Conservation (phyloP, 1,140 invertebrate genomes). For the Drosophila miranda region DNA sequence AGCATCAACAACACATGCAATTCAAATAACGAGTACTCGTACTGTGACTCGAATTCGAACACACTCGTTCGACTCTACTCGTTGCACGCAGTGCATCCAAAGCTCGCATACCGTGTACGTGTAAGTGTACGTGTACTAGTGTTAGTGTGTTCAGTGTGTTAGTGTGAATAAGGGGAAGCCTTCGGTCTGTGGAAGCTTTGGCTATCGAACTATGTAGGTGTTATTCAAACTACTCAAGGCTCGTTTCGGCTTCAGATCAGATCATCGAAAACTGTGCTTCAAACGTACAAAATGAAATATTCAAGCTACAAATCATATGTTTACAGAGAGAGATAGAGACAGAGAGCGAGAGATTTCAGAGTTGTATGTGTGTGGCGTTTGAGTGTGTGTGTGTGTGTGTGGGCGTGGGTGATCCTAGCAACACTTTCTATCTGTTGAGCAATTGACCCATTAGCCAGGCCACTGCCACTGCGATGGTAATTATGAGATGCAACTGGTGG, state of each 20-base stretch:
- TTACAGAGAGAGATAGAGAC: constrained; percentile 36
- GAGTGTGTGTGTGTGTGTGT: constrained; percentile 25
- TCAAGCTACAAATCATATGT: constrained; percentile 62
- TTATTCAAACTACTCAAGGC: constrained; percentile 9
- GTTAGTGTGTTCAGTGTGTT: constrained; percentile 10
- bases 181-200: constrained; percentile 44
- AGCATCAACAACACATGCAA: constrained; percentile 70
- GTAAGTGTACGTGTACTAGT: constrained; percentile 7
- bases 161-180: constrained; percentile 21
- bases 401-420: constrained; percentile 20
- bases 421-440: constrained; percentile 69
- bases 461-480: constrained; percentile 56
- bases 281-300: constrained; percentile 61
- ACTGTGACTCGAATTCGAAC: constrained; percentile 12
- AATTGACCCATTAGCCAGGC: constrained; percentile 64
- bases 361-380: constrained; percentile 23
- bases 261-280: constrained; percentile 48
- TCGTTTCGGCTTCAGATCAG: constrained; percentile 9
- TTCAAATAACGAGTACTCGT: constrained; percentile 47
- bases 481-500: constrained; percentile 72
- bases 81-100: constrained; percentile 42
- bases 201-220: constrained; percentile 22
- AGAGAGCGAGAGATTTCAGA: constrained; percentile 19
- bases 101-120: constrained; percentile 28
- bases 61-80: constrained; percentile 19